Conservation (phyloP, 2,113 vertebrate genomes). For the Apeltes quadracus region DNA sequence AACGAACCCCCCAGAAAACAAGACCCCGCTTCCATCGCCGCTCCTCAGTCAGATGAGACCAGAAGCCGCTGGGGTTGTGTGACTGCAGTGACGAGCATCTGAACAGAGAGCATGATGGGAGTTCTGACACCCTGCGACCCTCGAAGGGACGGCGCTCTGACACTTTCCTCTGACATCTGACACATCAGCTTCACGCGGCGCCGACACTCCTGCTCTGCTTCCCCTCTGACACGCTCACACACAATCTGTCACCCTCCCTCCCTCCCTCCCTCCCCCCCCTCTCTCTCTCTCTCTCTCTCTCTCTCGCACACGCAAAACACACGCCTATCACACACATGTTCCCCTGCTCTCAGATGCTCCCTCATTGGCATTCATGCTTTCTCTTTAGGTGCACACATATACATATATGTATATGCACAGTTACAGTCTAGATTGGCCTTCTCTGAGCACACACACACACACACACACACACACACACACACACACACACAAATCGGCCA, state of each 20-base stretch:
- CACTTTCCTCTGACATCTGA: slow-evolving; percentile 66
- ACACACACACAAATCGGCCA: slow-evolving; percentile 13
- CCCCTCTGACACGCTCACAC: slow-evolving; percentile 38
- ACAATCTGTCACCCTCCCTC: slow-evolving; percentile 8
- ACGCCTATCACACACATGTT: slow-evolving; percentile 3
- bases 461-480: slow-evolving; percentile 18
- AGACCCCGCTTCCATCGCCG: not conserved
- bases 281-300: not conserved
- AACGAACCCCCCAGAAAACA: not conserved
- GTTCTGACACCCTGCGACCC: slow-evolving; percentile 45
- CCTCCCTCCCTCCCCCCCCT: no score
- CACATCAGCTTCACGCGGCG: slow-evolving; percentile 58
- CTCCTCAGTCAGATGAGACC: slow-evolving; percentile 38
- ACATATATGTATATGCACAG: not conserved
- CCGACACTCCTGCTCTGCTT: slow-evolving; percentile 52
- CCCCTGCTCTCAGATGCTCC: not conserved
- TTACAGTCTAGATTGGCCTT: not conserved
- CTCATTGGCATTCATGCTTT: slow-evolving; percentile 13
- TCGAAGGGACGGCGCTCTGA: slow-evolving; percentile 51
- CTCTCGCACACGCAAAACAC: not conserved
- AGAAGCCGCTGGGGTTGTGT: slow-evolving; percentile 15
- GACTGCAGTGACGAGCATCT: slow-evolving; percentile 49
- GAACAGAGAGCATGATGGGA: slow-evolving; percentile 59
- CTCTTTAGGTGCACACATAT: not conserved
- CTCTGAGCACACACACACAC: not conserved